These are phyloP conservation scores for Diaperis boleti DNA, from an alignment of 2,888 invertebrate species.

Conservation along the genomic window DNA sequence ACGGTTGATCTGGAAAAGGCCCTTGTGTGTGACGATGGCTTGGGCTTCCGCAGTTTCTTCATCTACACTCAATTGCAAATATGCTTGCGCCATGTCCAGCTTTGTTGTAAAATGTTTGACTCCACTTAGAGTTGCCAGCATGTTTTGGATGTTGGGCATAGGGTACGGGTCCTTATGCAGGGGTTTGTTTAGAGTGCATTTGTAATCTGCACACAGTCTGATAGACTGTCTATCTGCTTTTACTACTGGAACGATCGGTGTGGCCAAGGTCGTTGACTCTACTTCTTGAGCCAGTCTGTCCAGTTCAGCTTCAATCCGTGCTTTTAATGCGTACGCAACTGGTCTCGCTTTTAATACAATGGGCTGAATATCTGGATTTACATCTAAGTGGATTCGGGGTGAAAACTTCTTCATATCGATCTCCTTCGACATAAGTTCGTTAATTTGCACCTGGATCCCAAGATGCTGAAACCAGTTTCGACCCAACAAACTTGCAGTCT, in stretches of 20 bases:
- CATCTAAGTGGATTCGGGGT: background rate
- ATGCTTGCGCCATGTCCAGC: slow-evolving; percentile 1
- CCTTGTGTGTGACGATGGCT: background rate
- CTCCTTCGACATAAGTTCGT: background rate
- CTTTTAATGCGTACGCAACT: background rate
- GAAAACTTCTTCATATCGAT: background rate
- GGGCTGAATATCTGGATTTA: background rate
- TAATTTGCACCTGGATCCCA: background rate
- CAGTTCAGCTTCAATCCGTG: background rate
- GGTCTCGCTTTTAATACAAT: background rate
- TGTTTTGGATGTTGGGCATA: no score
- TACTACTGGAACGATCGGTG: no score
- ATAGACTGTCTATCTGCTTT: no score
- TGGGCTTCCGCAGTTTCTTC: background rate
- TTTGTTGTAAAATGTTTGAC: background rate
- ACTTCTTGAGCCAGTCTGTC: no score
- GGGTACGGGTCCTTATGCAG: no score
- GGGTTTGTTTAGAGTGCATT: no score
- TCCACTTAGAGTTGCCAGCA: background rate
- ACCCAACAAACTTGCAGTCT: background rate
- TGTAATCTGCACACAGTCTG: no score
- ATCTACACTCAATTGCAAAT: background rate
- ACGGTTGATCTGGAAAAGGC: background rate
- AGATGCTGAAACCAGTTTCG: background rate
- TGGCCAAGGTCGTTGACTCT: no score